Evolutionary conservation across 2,888 invertebrate species (phyloP).

Genomic region (Mongoloraphidia duomilia): DNA sequence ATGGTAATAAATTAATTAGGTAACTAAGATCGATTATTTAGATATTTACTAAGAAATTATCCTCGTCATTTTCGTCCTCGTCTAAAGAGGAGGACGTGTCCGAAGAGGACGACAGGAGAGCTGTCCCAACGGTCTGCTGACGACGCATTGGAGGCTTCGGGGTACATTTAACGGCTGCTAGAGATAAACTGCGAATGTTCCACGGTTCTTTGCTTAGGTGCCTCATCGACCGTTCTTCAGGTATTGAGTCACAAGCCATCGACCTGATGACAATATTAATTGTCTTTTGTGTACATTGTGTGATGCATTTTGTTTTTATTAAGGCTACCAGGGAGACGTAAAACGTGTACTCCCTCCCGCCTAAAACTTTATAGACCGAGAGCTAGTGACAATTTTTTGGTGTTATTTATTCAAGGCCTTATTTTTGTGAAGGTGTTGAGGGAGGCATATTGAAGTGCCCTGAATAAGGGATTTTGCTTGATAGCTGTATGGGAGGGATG

Average conservation of each 20-base stretch:
- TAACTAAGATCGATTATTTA: not conserved
- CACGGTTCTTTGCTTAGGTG: slow-evolving; percentile 19
- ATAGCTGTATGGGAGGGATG: too few relatives aligned
- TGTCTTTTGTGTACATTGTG: too few relatives aligned
- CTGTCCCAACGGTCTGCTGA: slow-evolving; percentile 45
- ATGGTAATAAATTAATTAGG: too few relatives aligned
- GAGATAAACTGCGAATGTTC: slow-evolving; percentile 20
- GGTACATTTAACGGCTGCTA: slow-evolving; percentile 29
- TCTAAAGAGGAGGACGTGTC: slow-evolving; percentile 34
- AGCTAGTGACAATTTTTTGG: too few relatives aligned
- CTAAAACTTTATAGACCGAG: too few relatives aligned
- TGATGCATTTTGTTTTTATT: too few relatives aligned
- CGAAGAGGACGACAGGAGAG: slow-evolving; percentile 48
- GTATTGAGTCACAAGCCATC: slow-evolving; percentile 52
- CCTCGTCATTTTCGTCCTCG: slow-evolving; percentile 28
- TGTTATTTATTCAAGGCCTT: too few relatives aligned
- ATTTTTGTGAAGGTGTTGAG: too few relatives aligned
- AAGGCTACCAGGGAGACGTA: too few relatives aligned
- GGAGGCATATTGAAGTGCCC: too few relatives aligned
- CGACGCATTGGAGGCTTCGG: slow-evolving; percentile 44
- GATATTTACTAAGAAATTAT: slow-evolving; percentile 4
- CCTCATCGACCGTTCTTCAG: slow-evolving; percentile 42
- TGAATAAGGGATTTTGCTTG: too few relatives aligned
- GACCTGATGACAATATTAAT: slow-evolving; percentile 29
- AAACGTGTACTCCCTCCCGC: too few relatives aligned